Base-by-base conservation (phyloP, 2,888 invertebrate genomes). In the Melanargia galathea region DNA sequence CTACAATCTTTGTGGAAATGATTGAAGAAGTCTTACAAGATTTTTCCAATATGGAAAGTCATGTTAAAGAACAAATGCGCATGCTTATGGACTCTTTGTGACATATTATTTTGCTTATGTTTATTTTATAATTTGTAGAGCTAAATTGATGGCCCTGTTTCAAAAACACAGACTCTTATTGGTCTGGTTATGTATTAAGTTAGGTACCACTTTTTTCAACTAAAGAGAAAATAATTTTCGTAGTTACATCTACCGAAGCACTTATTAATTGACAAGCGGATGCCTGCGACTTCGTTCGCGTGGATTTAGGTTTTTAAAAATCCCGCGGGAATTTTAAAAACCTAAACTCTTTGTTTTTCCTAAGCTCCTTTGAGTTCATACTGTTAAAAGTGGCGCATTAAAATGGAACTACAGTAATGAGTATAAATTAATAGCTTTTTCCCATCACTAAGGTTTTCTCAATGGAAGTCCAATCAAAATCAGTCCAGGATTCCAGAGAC, bases 1-100 rank as follows among this genome's bases (percentile, higher is more conserved):
- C 96, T 16, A 92, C 92, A 59, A 93, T 97, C 75, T 90, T 97
- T 71, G 90, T 94, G 51, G 95, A 96, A 77, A 94, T 96, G 83
- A 94, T 97, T 68, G 94, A 94, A 74, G 95, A 96, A 71, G 95
- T 96, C 13, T 86, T 97, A 64, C 91, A 93, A 64, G 97, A 97
- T 82, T 97, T 95, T 78, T 93, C 95, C n/a, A 93, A 97, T 72
- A 93, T 97, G 91, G 95, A 96, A 78, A 87, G 92, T 62, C 97
- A 97, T 80, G 94, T 96, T 85, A 95, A 96, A 79, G 93, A 92
- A 65, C 92, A 93, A 81, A 92, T 94, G 83, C 89, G 90, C 73
- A 85, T 92, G 83, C 83, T 93, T 70, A 87, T 83, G 74, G 90
- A 92, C 24, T 59, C 64, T 8, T 65, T 65, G 65, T 65, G 62